Base-by-base conservation (phyloP, 2,797 vertebrate species). In the Geotria australis region DNA sequence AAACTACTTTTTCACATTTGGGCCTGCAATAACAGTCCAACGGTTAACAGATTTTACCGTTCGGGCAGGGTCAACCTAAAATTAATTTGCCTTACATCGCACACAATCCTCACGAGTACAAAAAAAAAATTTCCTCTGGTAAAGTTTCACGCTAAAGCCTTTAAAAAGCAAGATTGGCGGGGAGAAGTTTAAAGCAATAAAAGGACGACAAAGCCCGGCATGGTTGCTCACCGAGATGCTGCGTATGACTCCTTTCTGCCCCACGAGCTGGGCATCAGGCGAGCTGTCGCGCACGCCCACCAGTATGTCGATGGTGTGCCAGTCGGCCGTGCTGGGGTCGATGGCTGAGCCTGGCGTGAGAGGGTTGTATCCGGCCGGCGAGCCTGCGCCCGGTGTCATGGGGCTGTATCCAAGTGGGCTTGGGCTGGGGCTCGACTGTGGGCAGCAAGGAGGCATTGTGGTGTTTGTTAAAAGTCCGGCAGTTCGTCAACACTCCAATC, bases 231-330 rank as follows among this genome's bases (percentile, higher is more conserved):
- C 83, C 57, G 79, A 88, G 58, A 91, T 73, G 1, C 83, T 89
- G 58, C 85, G 71, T 66, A 93, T 85, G 64, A 86, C 77, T 0
- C 85, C 85, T 0, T 70, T 79, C 70, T 89, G 78, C 8, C 76
- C 78, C 48, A 77, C 68, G 9, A 82, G 79, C 56, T 78, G 80
- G 57, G 71, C 77, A 55, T 93, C 85, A 70, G 79, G 70, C 63
- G 79, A 79, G 14, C 80, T 82, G 70, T 93, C 84, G 46, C 81
- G 76, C 2, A 93, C 81, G 56, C 76, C 76, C 56, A 88, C 85
- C 70, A 88, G 74, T 71, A 93, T 89, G 69, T 93, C 85, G 0
- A 81, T 83, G 64, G 83, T 93, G 46, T 86, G 84, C 85, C 85
- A 93, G 67, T 93, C 85, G 1, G 78, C 79, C 61, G 79, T 70